phyloP scores from a whole-genome alignment of 2,797 vertebrate genomes.

The Crax fasciolata region DNA sequence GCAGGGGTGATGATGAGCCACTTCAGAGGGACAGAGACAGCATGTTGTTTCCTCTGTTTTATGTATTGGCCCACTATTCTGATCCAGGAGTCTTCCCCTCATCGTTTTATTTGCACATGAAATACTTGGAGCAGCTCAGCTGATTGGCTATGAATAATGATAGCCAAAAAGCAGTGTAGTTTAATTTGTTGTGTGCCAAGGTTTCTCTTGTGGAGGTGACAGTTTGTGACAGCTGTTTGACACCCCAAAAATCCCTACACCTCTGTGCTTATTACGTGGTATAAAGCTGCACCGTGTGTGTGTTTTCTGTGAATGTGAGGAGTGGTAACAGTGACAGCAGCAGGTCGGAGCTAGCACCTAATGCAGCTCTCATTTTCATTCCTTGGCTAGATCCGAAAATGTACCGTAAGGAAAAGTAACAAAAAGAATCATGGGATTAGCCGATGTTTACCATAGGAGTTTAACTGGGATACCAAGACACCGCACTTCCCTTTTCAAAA shows the following conservation, averaged over 20 bases:
- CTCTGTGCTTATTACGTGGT: slow-evolving; percentile 80
- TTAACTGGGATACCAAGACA: slow-evolving; percentile 33
- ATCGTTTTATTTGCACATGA: slow-evolving; percentile 93
- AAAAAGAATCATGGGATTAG: slow-evolving; percentile 43
- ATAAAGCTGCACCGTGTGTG: slow-evolving; percentile 62
- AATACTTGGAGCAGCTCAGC: slow-evolving; percentile 88
- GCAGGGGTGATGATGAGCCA: slow-evolving; percentile 92
- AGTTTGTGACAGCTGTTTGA: slow-evolving; percentile 87
- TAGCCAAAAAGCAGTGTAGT: slow-evolving; percentile 85
- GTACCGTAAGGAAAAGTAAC: slow-evolving; percentile 20
- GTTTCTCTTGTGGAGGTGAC: slow-evolving; percentile 86
- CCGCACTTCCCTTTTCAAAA: slow-evolving; percentile 26
- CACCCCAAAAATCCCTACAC: slow-evolving; percentile 83
- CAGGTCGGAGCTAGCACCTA: slow-evolving; percentile 13
- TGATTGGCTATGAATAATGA: slow-evolving; percentile 91
- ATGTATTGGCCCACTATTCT: slow-evolving; percentile 83
- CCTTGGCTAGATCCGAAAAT: slow-evolving; percentile 47
- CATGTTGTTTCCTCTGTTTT: slow-evolving; percentile 85
- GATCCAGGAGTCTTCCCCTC: slow-evolving; percentile 80
- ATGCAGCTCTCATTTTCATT: slow-evolving; percentile 50
- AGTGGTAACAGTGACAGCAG: background rate
- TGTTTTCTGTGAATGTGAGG: slow-evolving; percentile 5
- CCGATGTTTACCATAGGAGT: slow-evolving; percentile 45
- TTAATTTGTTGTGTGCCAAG: slow-evolving; percentile 84
- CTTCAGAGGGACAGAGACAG: slow-evolving; percentile 90